Conservation (phyloP, 2,888 invertebrate species). For the Drosophila falleni region DNA sequence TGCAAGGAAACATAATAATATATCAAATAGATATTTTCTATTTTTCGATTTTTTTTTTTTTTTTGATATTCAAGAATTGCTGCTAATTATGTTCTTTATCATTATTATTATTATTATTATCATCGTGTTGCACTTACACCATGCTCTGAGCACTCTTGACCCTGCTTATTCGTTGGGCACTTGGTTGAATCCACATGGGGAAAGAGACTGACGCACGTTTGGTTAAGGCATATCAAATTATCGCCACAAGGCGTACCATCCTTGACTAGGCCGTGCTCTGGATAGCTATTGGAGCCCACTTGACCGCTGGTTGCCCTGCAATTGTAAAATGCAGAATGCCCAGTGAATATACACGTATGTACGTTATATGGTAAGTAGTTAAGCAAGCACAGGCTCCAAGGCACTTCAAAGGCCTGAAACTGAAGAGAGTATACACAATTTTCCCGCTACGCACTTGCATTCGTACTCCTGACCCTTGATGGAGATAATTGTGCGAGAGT, state of each 20-base stretch:
- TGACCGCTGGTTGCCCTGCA: constrained; percentile 91
- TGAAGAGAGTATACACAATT: not conserved
- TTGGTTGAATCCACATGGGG: constrained; percentile 93
- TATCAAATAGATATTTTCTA: not conserved
- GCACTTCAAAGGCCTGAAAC: not conserved
- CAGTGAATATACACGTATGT: not conserved
- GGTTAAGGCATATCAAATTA: constrained; percentile 96
- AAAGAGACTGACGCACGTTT: constrained; percentile 95
- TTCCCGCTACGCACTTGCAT: constrained; percentile 93
- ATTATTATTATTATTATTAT: not conserved
- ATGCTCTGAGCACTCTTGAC: constrained; percentile 96
- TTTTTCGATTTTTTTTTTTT: not conserved
- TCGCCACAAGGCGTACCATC: constrained; percentile 98
- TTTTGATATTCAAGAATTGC: not conserved
- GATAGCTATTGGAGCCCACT: constrained; percentile 88
- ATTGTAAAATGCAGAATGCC: constrained; percentile 8
- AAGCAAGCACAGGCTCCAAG: not conserved
- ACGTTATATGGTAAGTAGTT: not conserved
- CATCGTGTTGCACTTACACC: constrained; percentile 90
- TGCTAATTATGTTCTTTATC: not conserved
- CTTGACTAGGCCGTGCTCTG: constrained; percentile 94
- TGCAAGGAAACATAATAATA: not conserved
- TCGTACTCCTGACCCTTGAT: constrained; percentile 95
- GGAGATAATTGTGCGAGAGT: constrained; percentile 95
- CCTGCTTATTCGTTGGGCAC: constrained; percentile 95